phyloP scores from a whole-genome alignment of 1,140 invertebrate genomes.

The Pentalonia nigronervosa region DNA sequence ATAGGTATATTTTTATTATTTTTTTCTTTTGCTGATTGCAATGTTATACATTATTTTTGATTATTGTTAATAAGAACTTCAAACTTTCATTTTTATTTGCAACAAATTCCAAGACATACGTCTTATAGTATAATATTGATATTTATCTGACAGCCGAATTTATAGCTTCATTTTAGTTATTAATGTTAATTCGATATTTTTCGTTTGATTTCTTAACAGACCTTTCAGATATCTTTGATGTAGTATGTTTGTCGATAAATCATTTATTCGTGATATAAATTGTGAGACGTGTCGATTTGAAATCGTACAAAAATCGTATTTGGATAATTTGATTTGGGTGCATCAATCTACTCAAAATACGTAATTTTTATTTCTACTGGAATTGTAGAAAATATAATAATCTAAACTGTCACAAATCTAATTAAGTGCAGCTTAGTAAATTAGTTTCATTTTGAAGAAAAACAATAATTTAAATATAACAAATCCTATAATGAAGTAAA shows the following conservation, averaged over 20 bases:
- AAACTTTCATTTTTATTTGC: not conserved
- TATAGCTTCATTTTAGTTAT: not conserved
- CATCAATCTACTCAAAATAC: not conserved
- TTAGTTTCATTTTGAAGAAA: not conserved
- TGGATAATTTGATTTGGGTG: not conserved
- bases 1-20: too few relatives aligned
- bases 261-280: not conserved
- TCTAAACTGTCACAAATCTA: not conserved
- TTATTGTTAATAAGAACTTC: too few relatives aligned
- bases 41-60: too few relatives aligned
- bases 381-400: slow-evolving; percentile 12
- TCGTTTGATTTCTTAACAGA: not conserved
- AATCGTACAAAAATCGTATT: not conserved
- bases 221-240: not conserved
- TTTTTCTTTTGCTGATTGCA: too few relatives aligned
- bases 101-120: not conserved
- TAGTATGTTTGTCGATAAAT: not conserved
- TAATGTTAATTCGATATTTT: not conserved
- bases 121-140: not conserved
- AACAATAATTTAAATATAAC: not conserved
- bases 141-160: not conserved
- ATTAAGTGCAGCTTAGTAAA: not conserved
- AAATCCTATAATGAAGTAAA: not conserved
- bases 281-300: not conserved
- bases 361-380: not conserved